Evolutionary conservation across 2,113 vertebrate genomes (phyloP), one percentile per base, ranked within the genome.

Genomic region (Beaufortia kweichowensis): DNA sequence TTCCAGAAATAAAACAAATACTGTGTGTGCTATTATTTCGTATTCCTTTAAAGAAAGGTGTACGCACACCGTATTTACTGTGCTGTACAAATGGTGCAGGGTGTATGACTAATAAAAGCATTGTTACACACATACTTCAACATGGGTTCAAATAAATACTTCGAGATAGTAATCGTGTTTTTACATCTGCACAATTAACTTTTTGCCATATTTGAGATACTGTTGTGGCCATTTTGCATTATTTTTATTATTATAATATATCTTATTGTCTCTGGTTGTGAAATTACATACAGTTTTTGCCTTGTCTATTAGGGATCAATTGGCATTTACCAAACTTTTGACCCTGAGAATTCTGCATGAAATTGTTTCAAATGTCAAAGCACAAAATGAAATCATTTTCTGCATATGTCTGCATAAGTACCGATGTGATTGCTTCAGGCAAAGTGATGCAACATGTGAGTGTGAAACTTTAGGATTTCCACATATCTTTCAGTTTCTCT

Each of bases 381-480:
- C 6, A 6, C 19, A 12, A 67, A 53, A 53, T 33, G 8, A 53
- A 69, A 4, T 19, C 48, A 6, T 14, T 64, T 64, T 6, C 6
- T 2, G 6, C 15, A 48, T 66, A 43, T 35, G 50, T 70, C 7
- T 57, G 21, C 29, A 70, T 19, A 29, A 14, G 14, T 28, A 26
- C 50, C 21, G 8, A 6, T 70, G n/a, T 57, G n/a, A 50, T 28
- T 19, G 4, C 17, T 9, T 50, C 6, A 43, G 65, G 28, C 5
- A 12, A 17, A 67, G 65, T 68, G 43, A 26, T 39, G 62, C 35
- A 65, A 65, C 0, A 65, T 2, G 4, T 24, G 11, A 64, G 33
- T 43, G 43, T 28, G 68, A 39, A 71, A 71, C 14, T 26, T 71
- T 9, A 19, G 5, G 33, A 41, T 71, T 71, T 71, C 68, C 53